Evolutionary conservation across 2,797 vertebrate species (phyloP), one percentile per base, ranked within the genome.

Genomic region (Myioborus melanocephalus): DNA sequence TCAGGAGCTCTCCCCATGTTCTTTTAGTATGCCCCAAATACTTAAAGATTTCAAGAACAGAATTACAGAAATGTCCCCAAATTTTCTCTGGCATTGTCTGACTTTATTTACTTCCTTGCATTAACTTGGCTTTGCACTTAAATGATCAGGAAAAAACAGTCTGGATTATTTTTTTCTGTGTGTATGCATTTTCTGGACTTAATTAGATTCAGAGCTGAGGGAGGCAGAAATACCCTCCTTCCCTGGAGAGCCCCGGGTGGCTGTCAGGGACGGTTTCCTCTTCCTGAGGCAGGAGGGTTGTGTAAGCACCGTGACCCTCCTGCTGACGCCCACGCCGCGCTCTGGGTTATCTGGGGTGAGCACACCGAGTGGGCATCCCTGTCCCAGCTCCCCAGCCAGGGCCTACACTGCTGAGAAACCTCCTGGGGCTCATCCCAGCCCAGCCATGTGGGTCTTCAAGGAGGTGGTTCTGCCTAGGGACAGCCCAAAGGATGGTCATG

Each of bases 141-240:
- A 97, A 72, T 57, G 53, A 69, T 44, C 76, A 85, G 61, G 72
- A 65, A 65, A 93, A 92, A 87, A 34, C 61, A 71, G 75, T 49
- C 30, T 60, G 82, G 50, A 35, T 55, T 89, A n/a, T 71, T 81
- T 52, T 34, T 12, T 21, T 13, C 32, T 41, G 14, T 44, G 27
- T 49, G 3, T 68, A 6, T 83, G 43, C 86, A 27, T 70, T 90
- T 96, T 95, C 90, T 94, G 84, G 26, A 65, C 83, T 89, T 90
- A 93, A 95, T 96, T 93, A 94, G 72, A 73, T 76, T 96, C 66
- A 44, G n/a, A 84, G 76, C 86, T 87, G 83, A 59, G 63, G 78
- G 77, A 90, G 77, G 71, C 77, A 95, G 34, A 91, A 94, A 87
- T 93, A 90, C 77, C 82, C 79, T 93, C 61, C 83, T 66, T 63